These are phyloP conservation scores for Cyrtodaria siliqua DNA, from an alignment of 2,888 invertebrate genomes.

Conservation along the genomic window DNA sequence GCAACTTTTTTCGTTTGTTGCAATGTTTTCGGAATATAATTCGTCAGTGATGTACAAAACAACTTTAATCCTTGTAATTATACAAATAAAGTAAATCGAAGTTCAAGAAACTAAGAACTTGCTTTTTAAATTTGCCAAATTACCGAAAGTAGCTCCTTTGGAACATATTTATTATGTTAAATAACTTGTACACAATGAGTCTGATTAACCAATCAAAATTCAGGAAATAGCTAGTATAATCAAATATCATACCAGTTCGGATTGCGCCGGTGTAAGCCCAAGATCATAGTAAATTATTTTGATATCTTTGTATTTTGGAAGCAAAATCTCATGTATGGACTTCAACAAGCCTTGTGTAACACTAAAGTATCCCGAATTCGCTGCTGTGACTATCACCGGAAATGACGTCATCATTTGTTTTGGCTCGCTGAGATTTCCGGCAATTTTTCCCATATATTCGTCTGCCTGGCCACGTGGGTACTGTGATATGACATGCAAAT, in stretches of 20 bases:
- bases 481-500: conserved; percentile 25
- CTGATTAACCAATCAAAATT: too few species aligned
- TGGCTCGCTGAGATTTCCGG: conserved; percentile 6
- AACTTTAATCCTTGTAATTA: too few species aligned
- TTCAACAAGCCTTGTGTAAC: conserved; percentile 46
- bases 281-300: conserved; percentile 59
- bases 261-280: conserved; percentile 34
- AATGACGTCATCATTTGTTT: conserved; percentile 40
- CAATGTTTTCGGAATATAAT: too few species aligned
- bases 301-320: conserved; percentile 37
- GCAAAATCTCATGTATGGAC: conserved; percentile 28
- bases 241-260: conserved; percentile 19
- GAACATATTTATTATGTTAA: too few species aligned
- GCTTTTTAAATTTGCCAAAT: too few species aligned
- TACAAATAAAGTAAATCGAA: too few species aligned
- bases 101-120: too few species aligned
- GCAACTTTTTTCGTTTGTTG: too few species aligned
- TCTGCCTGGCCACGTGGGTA: conserved; percentile 39
- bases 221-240: too few species aligned
- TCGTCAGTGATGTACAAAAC: too few species aligned
- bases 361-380: conserved; percentile 49
- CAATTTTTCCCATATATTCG: conserved; percentile 24
- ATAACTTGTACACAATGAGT: too few species aligned
- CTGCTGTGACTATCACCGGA: conserved; percentile 66
- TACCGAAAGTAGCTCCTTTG: too few species aligned